phyloP scores from a whole-genome alignment of 2,888 invertebrate genomes.

The Actias luna region DNA sequence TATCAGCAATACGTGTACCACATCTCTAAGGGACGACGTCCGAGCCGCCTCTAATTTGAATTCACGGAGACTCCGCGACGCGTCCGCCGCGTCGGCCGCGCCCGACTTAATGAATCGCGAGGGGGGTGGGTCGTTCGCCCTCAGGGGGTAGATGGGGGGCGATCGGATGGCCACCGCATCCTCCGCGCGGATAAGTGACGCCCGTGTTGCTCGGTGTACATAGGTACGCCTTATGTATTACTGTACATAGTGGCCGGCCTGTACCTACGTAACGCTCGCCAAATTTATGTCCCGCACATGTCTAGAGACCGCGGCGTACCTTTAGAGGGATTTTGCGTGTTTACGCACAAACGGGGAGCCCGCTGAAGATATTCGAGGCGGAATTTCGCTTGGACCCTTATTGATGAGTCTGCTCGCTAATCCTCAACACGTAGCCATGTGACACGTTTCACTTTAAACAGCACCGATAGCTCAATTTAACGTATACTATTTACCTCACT shows the following conservation, averaged over 20 bases:
- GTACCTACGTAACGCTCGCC: constrained; percentile 79
- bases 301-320: constrained; percentile 80
- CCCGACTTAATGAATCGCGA: constrained; percentile 81
- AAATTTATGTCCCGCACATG: constrained; percentile 82
- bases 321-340: constrained; percentile 81
- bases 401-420: constrained; percentile 66
- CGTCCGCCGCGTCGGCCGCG: constrained; percentile 80
- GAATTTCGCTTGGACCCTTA: constrained; percentile 74
- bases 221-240: constrained; percentile 74
- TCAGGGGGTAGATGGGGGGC: constrained; percentile 56
- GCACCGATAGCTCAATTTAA: background rate
- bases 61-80: constrained; percentile 82
- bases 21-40: constrained; percentile 73
- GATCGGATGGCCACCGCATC: constrained; percentile 80
- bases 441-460: background rate
- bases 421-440: constrained; percentile 33
- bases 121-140: constrained; percentile 57
- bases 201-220: constrained; percentile 75
- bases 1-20: background rate
- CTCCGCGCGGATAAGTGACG: constrained; percentile 81
- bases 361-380: constrained; percentile 72
- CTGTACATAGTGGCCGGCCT: constrained; percentile 74
- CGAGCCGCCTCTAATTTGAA: constrained; percentile 81
- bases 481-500: background rate
- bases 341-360: constrained; percentile 69